Evolutionary conservation across 1,140 invertebrate genomes (phyloP), one percentile per base, ranked within the genome.

Genomic region (Dendrolimus kikuchii): DNA sequence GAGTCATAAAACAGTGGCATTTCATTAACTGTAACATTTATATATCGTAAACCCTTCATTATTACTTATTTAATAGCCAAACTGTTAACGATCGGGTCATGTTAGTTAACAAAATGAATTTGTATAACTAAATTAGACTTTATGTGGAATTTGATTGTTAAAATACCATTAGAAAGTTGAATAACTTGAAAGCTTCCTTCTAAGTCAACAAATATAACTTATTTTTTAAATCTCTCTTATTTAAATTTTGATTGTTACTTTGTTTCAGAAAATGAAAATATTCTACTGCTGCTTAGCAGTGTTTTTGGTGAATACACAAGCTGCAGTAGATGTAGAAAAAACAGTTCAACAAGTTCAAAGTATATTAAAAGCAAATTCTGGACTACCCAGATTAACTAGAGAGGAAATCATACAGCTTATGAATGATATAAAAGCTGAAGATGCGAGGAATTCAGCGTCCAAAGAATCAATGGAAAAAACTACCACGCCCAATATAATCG

Each of bases 291-390:
- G 66, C 57, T 9, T 64, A 53, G 67, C 66, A 62, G 55, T 62
- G 57, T 62, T 75, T 10, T 45, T 64, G 47, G 41, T 55, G 43
- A 57, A 66, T 39, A 60, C 66, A 6, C 46, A 68, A 8, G 66
- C 68, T 49, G 74, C 72, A 36, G 68, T 85, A 4, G 81, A 88
- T 60, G 76, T 88, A 5, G 78, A 87, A 48, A 80, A 81, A 59
- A 92, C 91, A 8, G 89, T 92, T 6, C 73, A 89, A 45, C 88
- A 91, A 72, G 91, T 92, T 3, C 89, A 92, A 57, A 87, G 67
- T 40, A 88, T 91, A 53, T 71, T 92, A 5, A 69, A 84, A 57
- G 74, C 81, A 37, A 88, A 92, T 62, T 74, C 88, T 4, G 79
- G 74, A 8, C 63, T 92, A 10, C 91, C 92, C 2, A 81, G 88